Percentiles rank a stretch among this genome's conserved stretches.
Evolutionary conservation across 2,113 vertebrate species (phyloP).

Genomic region (Oncorhynchus clarkii): DNA sequence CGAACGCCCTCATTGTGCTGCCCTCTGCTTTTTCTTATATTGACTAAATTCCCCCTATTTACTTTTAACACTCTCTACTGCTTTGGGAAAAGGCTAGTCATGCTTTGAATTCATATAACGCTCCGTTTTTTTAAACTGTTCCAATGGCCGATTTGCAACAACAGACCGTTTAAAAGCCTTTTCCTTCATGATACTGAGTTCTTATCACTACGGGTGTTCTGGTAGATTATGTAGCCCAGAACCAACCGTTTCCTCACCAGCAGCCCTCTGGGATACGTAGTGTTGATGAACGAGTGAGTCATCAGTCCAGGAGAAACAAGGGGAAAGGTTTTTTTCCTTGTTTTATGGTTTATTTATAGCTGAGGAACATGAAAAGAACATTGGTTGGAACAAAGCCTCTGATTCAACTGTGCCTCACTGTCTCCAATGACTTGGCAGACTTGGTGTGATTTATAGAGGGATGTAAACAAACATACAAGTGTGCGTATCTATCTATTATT

Average conservation of each 20-base stretch:
- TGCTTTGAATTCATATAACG: conserved; percentile 14
- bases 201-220: background rate
- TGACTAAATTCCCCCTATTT: conserved; percentile 19
- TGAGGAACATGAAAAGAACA: background rate
- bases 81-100: conserved; percentile 11
- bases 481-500: background rate
- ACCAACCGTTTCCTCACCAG: background rate
- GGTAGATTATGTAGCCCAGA: background rate
- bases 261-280: background rate
- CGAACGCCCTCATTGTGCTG: background rate
- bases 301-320: conserved; percentile 3
- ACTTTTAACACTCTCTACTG: conserved; percentile 6
- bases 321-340: background rate
- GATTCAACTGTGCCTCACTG: background rate
- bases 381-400: background rate
- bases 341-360: background rate
- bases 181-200: background rate
- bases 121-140: conserved; percentile 8
- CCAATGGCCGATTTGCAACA: background rate
- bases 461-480: no score
- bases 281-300: background rate
- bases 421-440: no score
- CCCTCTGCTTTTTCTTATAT: background rate
- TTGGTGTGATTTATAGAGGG: no score
- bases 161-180: conserved; percentile 14